phyloP scores from a whole-genome alignment of 2,113 vertebrate genomes.

The Lepus timidus region DNA sequence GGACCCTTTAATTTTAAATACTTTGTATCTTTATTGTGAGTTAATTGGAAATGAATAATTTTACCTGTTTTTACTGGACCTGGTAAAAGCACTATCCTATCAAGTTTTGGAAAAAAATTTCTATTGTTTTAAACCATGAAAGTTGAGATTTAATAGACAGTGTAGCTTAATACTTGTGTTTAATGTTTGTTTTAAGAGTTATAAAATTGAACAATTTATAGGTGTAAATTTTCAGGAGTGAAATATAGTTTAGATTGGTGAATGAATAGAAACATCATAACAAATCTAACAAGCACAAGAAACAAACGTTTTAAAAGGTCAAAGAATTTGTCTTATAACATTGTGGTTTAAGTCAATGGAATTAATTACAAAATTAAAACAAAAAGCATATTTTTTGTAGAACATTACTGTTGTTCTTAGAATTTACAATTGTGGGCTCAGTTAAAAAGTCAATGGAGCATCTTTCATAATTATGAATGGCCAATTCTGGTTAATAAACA shows the following conservation, averaged over 20 bases:
- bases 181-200: conserved; percentile 53
- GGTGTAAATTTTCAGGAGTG: background rate
- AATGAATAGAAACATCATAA: background rate
- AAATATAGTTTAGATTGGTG: conserved; percentile 31
- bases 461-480: background rate
- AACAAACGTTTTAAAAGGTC: conserved; percentile 28
- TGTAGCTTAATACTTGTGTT: background rate
- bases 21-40: background rate
- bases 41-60: background rate
- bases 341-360: background rate
- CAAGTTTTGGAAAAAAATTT: background rate
- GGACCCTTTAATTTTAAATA: conserved; percentile 19
- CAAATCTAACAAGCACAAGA: conserved; percentile 36
- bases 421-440: background rate
- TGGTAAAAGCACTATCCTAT: background rate
- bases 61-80: background rate
- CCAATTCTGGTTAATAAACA: background rate
- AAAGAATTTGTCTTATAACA: conserved; percentile 17
- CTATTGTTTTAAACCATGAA: background rate
- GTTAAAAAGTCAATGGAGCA: background rate
- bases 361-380: background rate
- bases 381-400: background rate
- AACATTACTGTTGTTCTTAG: background rate
- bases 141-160: background rate
- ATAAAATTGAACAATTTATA: background rate